A percentile compares a stretch with the other conserved stretches of the same genome.
Evolutionary conservation across 2,113 vertebrate genomes (phyloP).

Genomic region (Odontophorus gujanensis): DNA sequence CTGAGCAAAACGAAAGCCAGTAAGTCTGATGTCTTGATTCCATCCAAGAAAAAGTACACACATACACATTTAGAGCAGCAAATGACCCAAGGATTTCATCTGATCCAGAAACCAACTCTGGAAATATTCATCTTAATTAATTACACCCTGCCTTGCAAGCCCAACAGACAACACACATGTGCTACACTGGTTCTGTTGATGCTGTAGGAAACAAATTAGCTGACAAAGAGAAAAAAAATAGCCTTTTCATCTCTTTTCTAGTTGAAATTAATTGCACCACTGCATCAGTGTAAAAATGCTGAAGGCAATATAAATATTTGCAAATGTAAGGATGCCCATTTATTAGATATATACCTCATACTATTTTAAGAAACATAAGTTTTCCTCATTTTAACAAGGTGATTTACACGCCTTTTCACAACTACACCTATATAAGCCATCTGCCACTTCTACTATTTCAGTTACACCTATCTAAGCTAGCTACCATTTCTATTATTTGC

Average conservation of each 20-base stretch:
- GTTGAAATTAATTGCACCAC: conserved; percentile 29
- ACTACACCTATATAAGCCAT: neutral
- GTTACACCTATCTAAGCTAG: neutral
- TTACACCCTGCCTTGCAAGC: neutral
- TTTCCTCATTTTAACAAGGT: neutral
- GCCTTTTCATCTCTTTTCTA: conserved; percentile 20
- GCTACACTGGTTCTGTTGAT: neutral
- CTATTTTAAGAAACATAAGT: neutral
- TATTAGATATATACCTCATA: neutral
- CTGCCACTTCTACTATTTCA: neutral
- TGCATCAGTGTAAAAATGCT: conserved; percentile 17
- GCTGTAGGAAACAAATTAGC: conserved; percentile 8
- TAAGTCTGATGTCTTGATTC: neutral
- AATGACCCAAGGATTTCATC: neutral
- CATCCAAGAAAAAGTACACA: neutral
- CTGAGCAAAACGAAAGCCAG: neutral
- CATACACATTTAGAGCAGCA: neutral
- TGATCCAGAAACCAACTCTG: neutral
- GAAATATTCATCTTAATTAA: conserved; percentile 20
- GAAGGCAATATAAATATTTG: conserved; percentile 36
- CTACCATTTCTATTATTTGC: neutral
- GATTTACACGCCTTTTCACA: neutral
- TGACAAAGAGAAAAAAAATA: conserved; percentile 8
- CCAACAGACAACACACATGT: neutral
- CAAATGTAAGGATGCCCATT: neutral